Evolutionary conservation across 2,113 vertebrate species (phyloP).

Genomic region (Numida meleagris): DNA sequence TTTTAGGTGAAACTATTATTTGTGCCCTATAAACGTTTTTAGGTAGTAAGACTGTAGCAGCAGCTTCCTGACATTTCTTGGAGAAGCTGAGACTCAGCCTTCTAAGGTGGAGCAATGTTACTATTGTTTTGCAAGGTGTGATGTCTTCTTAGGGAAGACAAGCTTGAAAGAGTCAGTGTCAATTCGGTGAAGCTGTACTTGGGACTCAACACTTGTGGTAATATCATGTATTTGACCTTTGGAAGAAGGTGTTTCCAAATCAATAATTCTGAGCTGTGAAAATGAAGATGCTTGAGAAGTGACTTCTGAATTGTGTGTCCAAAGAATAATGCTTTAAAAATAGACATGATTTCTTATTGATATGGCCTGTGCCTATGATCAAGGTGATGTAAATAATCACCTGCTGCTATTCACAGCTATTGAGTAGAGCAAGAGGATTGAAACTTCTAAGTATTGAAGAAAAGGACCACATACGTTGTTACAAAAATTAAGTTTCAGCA

Average conservation of each 20-base stretch:
- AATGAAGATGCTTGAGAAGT: neutral
- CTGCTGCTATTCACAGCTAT: neutral
- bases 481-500: neutral
- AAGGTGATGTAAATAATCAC: neutral
- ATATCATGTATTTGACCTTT: neutral
- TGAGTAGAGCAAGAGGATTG: neutral
- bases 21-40: neutral
- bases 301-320: neutral
- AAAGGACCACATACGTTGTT: neutral
- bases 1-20: neutral
- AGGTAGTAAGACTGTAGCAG: neutral
- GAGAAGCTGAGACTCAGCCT: neutral
- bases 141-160: neutral
- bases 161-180: neutral
- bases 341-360: neutral
- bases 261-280: neutral
- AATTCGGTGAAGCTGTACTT: rapidly evolving
- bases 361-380: neutral
- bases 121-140: neutral
- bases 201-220: neutral
- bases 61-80: neutral
- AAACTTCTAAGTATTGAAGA: neutral
- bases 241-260: neutral
- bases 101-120: neutral
- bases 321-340: neutral